These are phyloP conservation scores for Panzeria rudis DNA, from an alignment of 2,888 invertebrate species.

Conservation along the genomic window DNA sequence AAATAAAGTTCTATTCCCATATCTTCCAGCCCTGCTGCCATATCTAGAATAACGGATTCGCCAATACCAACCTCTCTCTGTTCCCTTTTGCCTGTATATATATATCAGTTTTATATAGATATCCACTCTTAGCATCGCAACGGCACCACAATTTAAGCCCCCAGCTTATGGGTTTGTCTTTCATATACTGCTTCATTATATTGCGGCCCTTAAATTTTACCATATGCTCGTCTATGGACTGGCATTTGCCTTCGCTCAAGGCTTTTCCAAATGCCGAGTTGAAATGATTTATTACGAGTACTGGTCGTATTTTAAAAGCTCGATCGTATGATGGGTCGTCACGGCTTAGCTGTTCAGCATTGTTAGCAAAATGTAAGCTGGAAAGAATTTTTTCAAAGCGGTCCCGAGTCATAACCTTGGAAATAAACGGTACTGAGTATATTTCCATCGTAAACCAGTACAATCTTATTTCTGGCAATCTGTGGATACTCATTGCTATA, in stretches of 20 bases:
- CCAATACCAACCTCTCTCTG: too few species aligned
- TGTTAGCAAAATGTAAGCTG: slow-evolving; percentile 30
- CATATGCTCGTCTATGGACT: too few species aligned
- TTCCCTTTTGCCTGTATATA: too few species aligned
- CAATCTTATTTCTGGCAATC: slow-evolving; percentile 25
- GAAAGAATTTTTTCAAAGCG: slow-evolving; percentile 24
- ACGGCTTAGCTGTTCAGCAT: too few species aligned
- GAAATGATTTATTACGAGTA: slow-evolving; percentile 5
- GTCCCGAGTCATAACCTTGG: slow-evolving; percentile 2
- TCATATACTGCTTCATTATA: too few species aligned
- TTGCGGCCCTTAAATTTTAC: too few species aligned
- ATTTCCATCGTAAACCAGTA: slow-evolving; percentile 20
- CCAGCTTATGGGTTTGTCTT: neutral
- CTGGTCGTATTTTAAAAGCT: slow-evolving; percentile 9
- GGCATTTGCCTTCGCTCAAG: too few species aligned
- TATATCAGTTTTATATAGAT: neutral
- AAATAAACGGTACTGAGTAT: slow-evolving; percentile 16
- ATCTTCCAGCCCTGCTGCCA: too few species aligned
- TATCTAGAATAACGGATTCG: too few species aligned
- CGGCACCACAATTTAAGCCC: slow-evolving; percentile 25
- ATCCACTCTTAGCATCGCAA: slow-evolving; percentile 15
- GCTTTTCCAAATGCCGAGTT: neutral
- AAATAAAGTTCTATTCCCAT: too few species aligned
- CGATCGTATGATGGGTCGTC: slow-evolving; percentile 6
- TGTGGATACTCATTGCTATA: slow-evolving; percentile 30